A percentile compares a stretch with the other conserved stretches of the same genome.
These are phyloP conservation scores for Chaetura pelagica DNA, from an alignment of 2,113 vertebrate species.

Conservation along the genomic window DNA sequence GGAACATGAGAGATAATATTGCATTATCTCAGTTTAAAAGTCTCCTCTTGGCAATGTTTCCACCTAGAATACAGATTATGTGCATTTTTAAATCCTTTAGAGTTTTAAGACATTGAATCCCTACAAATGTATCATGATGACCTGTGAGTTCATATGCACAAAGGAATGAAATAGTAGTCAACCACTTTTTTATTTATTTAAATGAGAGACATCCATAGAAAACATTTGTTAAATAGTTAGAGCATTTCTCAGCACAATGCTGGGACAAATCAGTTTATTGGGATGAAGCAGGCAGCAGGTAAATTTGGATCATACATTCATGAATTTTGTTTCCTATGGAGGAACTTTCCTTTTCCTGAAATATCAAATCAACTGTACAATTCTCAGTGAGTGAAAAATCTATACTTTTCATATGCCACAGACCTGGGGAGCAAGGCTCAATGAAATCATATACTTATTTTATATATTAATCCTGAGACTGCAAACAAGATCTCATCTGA, in stretches of 20 bases:
- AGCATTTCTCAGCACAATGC: background rate
- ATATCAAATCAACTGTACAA: background rate
- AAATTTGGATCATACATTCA: background rate
- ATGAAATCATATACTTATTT: background rate
- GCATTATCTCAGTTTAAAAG: background rate
- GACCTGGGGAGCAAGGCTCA: background rate
- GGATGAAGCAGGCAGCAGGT: background rate
- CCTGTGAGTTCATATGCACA: background rate
- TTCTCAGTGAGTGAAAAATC: background rate
- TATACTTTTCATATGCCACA: background rate
- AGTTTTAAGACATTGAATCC: background rate
- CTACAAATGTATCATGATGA: background rate
- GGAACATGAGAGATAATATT: background rate
- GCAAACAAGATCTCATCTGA: background rate
- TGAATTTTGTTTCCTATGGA: background rate
- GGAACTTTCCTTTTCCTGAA: background rate
- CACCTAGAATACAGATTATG: background rate
- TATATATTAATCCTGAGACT: background rate
- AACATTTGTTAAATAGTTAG: background rate
- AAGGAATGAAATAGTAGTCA: background rate
- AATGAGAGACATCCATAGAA: background rate
- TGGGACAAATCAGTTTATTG: background rate
- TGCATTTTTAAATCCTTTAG: background rate
- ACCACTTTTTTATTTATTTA: accelerated
- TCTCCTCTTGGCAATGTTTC: background rate